Percentiles rank a stretch among this genome's conserved stretches.
phyloP scores from a whole-genome alignment of 2,888 invertebrate species.

The Sericinus montela region DNA sequence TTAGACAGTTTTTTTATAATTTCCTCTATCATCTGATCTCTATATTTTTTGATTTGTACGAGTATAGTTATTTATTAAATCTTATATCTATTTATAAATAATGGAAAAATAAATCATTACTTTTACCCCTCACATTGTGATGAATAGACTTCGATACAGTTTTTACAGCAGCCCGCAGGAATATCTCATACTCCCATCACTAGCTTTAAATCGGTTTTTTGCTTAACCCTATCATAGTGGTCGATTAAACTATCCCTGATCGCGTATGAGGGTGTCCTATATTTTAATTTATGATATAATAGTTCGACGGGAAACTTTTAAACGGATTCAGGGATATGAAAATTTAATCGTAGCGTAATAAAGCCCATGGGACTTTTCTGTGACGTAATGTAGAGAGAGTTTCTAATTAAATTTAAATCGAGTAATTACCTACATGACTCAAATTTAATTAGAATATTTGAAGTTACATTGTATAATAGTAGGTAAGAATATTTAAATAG shows the following conservation, averaged over 20 bases:
- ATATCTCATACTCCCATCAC: conserved; percentile 36
- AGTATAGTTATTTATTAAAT: too few relatives aligned
- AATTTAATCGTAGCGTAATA: conserved; percentile 37
- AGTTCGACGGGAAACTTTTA: conserved; percentile 63
- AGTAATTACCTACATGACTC: too few relatives aligned
- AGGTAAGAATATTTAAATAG: too few relatives aligned
- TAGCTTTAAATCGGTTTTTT: conserved; percentile 29
- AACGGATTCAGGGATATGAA: conserved; percentile 35
- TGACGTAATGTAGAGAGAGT: neutral
- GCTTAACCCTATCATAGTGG: conserved; percentile 38
- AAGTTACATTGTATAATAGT: too few relatives aligned
- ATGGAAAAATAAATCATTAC: neutral
- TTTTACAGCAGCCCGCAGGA: conserved; percentile 37
- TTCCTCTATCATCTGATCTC: too few relatives aligned
- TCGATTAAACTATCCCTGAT: conserved; percentile 40
- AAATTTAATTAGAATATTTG: too few relatives aligned
- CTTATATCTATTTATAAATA: too few relatives aligned
- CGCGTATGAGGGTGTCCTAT: conserved; percentile 61
- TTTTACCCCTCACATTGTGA: neutral
- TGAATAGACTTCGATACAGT: neutral
- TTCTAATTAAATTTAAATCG: too few relatives aligned
- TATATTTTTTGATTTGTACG: too few relatives aligned
- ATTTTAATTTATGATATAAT: conserved; percentile 56
- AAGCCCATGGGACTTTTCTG: conserved; percentile 26
- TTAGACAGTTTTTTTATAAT: too few relatives aligned